Evolutionary conservation across 2,113 vertebrate species (phyloP).

Genomic region (Crotalus horridus): DNA sequence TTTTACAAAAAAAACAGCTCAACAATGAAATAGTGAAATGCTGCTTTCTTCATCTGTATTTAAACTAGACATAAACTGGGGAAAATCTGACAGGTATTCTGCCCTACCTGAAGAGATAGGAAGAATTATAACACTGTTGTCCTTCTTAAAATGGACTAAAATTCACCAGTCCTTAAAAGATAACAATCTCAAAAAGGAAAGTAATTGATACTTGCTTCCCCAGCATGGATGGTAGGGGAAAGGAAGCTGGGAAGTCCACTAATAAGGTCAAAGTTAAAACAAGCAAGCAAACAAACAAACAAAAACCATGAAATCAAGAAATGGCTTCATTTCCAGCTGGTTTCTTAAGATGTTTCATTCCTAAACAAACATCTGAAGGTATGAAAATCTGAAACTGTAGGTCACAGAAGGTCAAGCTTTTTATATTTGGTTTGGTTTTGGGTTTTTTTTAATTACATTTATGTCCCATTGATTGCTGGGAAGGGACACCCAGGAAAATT

Average conservation of each 20-base stretch:
- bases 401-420: neutral
- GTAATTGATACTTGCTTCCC: neutral
- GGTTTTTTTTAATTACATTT: neutral
- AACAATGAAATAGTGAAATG: neutral
- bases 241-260: neutral
- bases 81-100: neutral
- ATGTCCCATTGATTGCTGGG: neutral
- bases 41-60: neutral
- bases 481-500: neutral
- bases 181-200: neutral
- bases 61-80: neutral
- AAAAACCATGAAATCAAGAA: neutral
- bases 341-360: neutral
- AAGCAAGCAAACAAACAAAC: too few species aligned
- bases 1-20: too few species aligned
- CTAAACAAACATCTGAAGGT: neutral
- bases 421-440: neutral
- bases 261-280: neutral
- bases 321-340: neutral
- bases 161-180: neutral
- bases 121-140: neutral
- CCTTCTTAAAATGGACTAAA: neutral
- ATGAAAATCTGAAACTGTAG: neutral
- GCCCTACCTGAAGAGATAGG: neutral
- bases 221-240: neutral